phyloP scores from a whole-genome alignment of 1,140 invertebrate genomes.

The Calephelis nemesis region DNA sequence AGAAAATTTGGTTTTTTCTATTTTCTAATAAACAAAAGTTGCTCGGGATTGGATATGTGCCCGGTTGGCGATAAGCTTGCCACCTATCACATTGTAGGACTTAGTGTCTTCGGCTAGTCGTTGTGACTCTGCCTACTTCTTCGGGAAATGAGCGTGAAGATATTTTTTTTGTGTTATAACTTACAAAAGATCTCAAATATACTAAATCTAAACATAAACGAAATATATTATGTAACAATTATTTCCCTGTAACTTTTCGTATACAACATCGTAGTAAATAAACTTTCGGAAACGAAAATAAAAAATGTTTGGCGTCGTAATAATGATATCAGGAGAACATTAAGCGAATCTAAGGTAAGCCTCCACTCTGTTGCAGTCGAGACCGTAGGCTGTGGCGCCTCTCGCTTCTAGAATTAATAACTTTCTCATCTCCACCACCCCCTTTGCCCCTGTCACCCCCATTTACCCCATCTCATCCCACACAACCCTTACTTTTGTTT shows the following conservation, averaged over 20 bases:
- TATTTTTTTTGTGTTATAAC: too few relatives aligned
- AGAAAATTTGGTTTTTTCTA: too few relatives aligned
- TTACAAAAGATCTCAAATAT: not conserved
- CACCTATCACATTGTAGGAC: too few relatives aligned
- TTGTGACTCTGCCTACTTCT: too few relatives aligned
- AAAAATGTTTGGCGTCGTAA: constrained; percentile 32
- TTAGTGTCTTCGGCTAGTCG: too few relatives aligned
- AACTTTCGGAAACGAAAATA: not conserved
- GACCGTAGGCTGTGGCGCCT: constrained; percentile 69
- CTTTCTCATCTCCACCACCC: constrained; percentile 56
- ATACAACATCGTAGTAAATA: not conserved
- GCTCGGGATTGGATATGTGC: too few relatives aligned
- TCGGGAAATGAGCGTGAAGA: too few relatives aligned
- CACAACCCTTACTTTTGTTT: constrained; percentile 42
- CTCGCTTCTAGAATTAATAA: constrained; percentile 78
- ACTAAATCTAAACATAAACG: too few relatives aligned
- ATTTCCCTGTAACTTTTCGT: not conserved
- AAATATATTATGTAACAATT: too few relatives aligned
- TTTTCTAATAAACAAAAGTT: too few relatives aligned
- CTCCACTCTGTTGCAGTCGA: constrained; percentile 70
- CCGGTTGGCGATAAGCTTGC: too few relatives aligned
- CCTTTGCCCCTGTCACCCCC: constrained; percentile 31
- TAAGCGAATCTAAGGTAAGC: constrained; percentile 72
- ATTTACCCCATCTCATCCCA: constrained; percentile 47
- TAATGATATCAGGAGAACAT: constrained; percentile 71